Base-by-base conservation (phyloP, 2,797 vertebrate species). In the Lithobates pipiens region DNA sequence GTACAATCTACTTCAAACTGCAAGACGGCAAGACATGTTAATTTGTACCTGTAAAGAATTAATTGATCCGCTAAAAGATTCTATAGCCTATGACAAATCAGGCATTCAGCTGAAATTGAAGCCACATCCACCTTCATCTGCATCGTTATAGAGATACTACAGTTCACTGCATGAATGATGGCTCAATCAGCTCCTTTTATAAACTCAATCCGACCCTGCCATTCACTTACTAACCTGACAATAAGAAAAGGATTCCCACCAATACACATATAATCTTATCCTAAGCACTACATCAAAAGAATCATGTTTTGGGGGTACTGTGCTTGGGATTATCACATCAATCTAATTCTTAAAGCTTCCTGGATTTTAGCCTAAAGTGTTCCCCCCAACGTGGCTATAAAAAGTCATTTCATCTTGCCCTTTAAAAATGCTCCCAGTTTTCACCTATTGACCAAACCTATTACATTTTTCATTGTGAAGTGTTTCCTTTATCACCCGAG, bases 381-480 rank as follows among this genome's bases (percentile, higher is more conserved):
- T 87, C 18, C 23, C 76, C 69, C 69, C 76, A 87, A 15, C 72
- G 75, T 54, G 72, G n/a, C 76, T 83, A 74, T 42, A 76, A 84
- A 36, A 83, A 80, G 63, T 79, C 76, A 87, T 87, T 87, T 87
- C 69, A 46, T 69, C 21, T 42, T 87, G 86, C 77, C 86, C 76
- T 87, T 87, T 83, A 87, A 84, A 86, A 87, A 54, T 46, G 36
- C 61, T 57, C 76, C 71, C 18, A 79, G 16, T 70, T 84, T 83
- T 67, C 76, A 80, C 76, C 81, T 80, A 76, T 76, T 80, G 76
- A 79, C 86, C 80, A 70, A 83, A 87, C 76, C 81, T 71, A 80
- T 83, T 80, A 34, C 76, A 87, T 87, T 87, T 87, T 61, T 83
- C 81, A 84, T 83, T 70, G 76, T 84, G 81, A 84, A 83, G 76